phyloP scores from a whole-genome alignment of 2,797 vertebrate genomes.

The Molossus alvarezi region DNA sequence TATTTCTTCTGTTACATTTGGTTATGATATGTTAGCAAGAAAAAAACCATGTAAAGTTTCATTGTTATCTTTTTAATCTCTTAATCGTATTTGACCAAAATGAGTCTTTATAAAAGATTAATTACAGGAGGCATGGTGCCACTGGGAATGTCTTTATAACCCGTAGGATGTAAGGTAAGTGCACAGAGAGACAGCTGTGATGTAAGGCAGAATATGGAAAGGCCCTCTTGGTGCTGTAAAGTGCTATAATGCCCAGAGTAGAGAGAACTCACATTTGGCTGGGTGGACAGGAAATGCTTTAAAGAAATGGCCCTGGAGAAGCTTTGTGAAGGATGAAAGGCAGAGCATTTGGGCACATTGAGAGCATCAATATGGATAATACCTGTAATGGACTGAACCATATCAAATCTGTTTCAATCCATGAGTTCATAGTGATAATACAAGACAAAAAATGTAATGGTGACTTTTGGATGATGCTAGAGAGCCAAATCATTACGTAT shows the following conservation, averaged over 20 bases:
- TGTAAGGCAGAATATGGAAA: not conserved
- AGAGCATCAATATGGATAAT: not conserved
- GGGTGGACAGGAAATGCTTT: not conserved
- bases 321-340: not conserved
- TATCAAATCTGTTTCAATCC: not conserved
- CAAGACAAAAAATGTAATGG: not conserved
- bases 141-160: not conserved
- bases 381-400: not conserved
- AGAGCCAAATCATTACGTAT: not conserved
- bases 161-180: not conserved
- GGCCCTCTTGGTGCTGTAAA: not conserved
- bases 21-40: not conserved
- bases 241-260: not conserved
- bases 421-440: not conserved
- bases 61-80: not conserved
- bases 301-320: not conserved
- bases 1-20: not conserved
- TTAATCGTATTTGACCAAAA: not conserved
- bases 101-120: not conserved
- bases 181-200: not conserved
- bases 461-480: not conserved
- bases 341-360: not conserved
- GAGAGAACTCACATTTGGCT: not conserved
- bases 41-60: not conserved
- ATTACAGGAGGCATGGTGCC: not conserved